Evolutionary conservation across 2,888 invertebrate genomes (phyloP).

Genomic region (Drosophila mimetica): DNA sequence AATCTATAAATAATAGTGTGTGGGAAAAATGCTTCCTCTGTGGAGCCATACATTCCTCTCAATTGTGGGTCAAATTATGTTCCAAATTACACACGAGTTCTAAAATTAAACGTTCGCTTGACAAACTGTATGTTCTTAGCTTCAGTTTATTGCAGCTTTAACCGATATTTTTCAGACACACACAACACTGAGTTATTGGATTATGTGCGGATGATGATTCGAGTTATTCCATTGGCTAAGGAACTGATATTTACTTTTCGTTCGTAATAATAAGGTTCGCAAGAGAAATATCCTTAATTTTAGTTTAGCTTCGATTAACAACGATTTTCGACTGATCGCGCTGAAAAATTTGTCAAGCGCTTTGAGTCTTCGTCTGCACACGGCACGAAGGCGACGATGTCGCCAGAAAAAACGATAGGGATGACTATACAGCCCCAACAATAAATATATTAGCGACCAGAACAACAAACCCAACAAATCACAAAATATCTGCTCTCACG

Average conservation of each 20-base stretch:
- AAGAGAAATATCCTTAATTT: conserved; percentile 67
- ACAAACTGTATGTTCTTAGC: conserved; percentile 25
- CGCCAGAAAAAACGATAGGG: conserved; percentile 56
- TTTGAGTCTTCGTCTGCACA: conserved; percentile 68
- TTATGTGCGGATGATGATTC: neutral
- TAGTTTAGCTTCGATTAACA: conserved; percentile 80
- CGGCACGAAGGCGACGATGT: conserved; percentile 63
- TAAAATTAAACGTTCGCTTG: conserved; percentile 63
- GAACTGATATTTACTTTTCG: conserved; percentile 72
- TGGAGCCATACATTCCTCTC: conserved; percentile 59
- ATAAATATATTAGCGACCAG: conserved; percentile 26
- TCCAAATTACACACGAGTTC: conserved; percentile 63
- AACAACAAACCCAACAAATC: conserved; percentile 53
- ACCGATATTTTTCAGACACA: conserved; percentile 56
- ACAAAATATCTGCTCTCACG: conserved; percentile 16
- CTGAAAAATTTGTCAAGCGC: conserved; percentile 54
- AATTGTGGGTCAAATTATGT: conserved; percentile 45
- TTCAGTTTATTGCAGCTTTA: conserved; percentile 44
- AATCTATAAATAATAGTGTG: conserved; percentile 66
- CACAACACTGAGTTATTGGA: conserved; percentile 41
- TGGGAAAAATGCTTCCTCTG: conserved; percentile 53
- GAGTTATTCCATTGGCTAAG: neutral
- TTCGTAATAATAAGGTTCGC: conserved; percentile 74
- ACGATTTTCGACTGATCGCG: conserved; percentile 79
- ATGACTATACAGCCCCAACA: conserved; percentile 65